Conservation (phyloP, 2,113 vertebrate species). For the Mirounga angustirostris region DNA sequence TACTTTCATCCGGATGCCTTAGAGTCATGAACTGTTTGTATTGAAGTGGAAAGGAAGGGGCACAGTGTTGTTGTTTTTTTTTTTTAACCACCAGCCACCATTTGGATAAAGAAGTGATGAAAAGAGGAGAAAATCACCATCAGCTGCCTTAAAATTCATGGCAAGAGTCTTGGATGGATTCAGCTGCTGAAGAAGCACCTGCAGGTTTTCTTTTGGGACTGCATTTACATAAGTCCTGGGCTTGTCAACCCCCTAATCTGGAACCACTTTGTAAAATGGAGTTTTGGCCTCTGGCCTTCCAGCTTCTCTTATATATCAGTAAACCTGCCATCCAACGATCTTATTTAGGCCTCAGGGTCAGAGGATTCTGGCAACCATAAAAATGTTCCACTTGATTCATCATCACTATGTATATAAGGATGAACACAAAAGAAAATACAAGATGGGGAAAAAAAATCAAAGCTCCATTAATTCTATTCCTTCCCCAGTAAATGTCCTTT, state of each 20-base stretch:
- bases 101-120: not conserved
- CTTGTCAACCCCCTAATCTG: not conserved
- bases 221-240: not conserved
- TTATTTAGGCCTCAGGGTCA: not conserved
- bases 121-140: not conserved
- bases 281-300: not conserved
- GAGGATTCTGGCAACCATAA: constrained; percentile 17
- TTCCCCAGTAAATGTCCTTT: not conserved
- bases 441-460: constrained; percentile 22
- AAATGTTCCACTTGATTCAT: constrained; percentile 40
- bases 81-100: not conserved
- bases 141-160: not conserved
- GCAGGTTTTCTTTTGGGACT: not conserved
- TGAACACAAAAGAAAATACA: constrained; percentile 38
- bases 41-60: not conserved
- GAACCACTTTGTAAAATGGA: not conserved
- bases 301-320: not conserved
- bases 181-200: not conserved
- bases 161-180: not conserved
- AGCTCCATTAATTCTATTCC: not conserved
- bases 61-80: not conserved
- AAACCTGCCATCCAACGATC: not conserved
- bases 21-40: not conserved
- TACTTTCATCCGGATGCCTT: not conserved
- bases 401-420: constrained; percentile 12